Evolutionary conservation across 2,888 invertebrate species (phyloP).

Genomic region (Ophioninae sp.): DNA sequence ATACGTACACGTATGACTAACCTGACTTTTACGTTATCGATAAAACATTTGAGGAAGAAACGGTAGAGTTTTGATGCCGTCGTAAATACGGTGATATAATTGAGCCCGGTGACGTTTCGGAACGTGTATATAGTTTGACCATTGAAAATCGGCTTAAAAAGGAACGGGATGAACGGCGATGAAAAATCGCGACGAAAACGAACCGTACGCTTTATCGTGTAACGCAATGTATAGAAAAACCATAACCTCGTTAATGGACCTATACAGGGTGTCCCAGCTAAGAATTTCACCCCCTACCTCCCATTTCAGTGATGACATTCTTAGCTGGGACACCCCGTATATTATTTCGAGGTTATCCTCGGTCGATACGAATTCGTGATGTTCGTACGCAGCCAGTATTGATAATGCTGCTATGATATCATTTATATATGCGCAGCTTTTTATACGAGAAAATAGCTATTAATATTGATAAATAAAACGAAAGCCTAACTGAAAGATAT

Average conservation of each 20-base stretch:
- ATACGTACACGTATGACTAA: not conserved
- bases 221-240: conserved; percentile 51
- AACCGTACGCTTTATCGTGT: conserved; percentile 44
- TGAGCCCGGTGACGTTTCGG: not conserved
- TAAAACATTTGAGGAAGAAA: not conserved
- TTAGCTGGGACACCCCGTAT: too few species aligned
- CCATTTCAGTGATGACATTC: too few species aligned
- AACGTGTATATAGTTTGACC: conserved; percentile 36
- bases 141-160: not conserved
- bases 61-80: not conserved
- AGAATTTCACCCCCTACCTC: too few species aligned
- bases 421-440: conserved; percentile 57
- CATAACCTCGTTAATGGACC: conserved; percentile 55
- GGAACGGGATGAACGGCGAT: not conserved
- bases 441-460: conserved; percentile 59
- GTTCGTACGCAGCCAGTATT: conserved; percentile 34
- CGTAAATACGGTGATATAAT: not conserved
- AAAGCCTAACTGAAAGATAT: conserved; percentile 9
- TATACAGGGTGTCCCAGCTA: too few species aligned
- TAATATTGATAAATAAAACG: conserved; percentile 57
- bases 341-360: conserved; percentile 20
- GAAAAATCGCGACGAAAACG: conserved; percentile 15
- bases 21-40: not conserved
- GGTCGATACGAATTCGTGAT: conserved; percentile 35
- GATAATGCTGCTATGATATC: conserved; percentile 48